phyloP scores from a whole-genome alignment of 2,888 invertebrate genomes.

The Sesamia inferens region DNA sequence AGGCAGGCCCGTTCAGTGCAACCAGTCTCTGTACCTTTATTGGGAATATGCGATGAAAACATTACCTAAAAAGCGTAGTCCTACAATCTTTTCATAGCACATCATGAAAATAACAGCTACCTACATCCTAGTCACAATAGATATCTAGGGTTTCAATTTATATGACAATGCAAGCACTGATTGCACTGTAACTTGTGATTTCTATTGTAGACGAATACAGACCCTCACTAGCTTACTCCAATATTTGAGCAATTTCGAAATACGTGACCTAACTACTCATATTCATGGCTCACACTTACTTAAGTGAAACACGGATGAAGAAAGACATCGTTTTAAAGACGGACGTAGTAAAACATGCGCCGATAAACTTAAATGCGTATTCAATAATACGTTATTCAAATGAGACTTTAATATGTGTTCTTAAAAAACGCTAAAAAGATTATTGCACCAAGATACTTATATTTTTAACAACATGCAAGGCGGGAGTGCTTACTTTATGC shows the following conservation, averaged over 20 bases:
- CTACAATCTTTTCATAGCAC: background rate
- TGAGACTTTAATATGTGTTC: slow-evolving; percentile 35
- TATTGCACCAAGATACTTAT: slow-evolving; percentile 48
- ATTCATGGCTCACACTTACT: background rate
- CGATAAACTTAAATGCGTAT: slow-evolving; percentile 30
- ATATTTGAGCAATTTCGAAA: slow-evolving; percentile 8
- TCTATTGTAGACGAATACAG: background rate
- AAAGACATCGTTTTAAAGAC: slow-evolving; percentile 15
- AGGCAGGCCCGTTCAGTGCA: background rate
- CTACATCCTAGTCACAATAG: background rate
- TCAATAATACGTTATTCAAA: slow-evolving; percentile 51
- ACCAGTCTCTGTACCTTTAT: background rate
- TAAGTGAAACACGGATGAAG: slow-evolving; percentile 5
- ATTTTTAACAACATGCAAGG: slow-evolving; percentile 63
- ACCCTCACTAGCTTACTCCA: slow-evolving; percentile 1
- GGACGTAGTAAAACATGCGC: slow-evolving; percentile 6
- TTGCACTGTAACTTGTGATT: slow-evolving; percentile 26
- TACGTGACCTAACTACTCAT: slow-evolving; percentile 4
- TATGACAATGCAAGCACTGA: slow-evolving; percentile 18
- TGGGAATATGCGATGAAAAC: background rate
- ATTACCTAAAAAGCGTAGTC: background rate
- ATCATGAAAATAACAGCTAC: background rate
- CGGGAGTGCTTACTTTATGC: slow-evolving; percentile 69
- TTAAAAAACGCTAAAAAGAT: slow-evolving; percentile 58
- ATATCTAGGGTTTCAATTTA: background rate